Base-by-base conservation (phyloP, 1,140 invertebrate genomes). In the Bombus polaris region DNA sequence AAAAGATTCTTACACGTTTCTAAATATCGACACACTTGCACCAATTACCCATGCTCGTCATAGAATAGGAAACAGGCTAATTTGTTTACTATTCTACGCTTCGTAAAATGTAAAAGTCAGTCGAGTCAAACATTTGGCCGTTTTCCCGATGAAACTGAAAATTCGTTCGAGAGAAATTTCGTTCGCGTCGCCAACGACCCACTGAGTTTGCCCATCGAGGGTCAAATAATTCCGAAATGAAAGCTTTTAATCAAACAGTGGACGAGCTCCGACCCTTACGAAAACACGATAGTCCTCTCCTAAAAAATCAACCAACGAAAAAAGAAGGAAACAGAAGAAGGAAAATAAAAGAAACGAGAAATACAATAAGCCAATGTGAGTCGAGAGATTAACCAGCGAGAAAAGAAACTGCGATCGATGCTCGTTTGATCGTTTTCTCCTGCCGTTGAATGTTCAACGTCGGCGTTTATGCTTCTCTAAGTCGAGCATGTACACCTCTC, bases 401-500 rank as follows among this genome's bases (percentile, higher is more conserved):
- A n/a, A 71, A 37, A n/a, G n/a, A 32, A 47, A 44, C 39, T 4
- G 12, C 6, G 2, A 44, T 53, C 72, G 72, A 74, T 74, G 72
- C 32, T 53, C 42, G 18, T 47, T 32, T 8, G 53, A 32, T 32
- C 32, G 2, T 28, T 18, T 66, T 35, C 3, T 5, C 35, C 3
- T 53, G 12, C 65, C 75, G 59, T 78, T 44, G 39, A 78, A 66
- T 39, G 35, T 59, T 59, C 53, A n/a, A 53, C 74, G 57, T 42
- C 28, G 37, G 25, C 28, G 57, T 78, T 78, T 42, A 78, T 25
- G 71, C 32, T n/a, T 70, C 53, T 12, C 28, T 9, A 35, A 59
- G 74, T 57, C 44, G 57, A 57, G 47, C 82, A 18, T 65, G 73
- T 42, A 53, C 71, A 15, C 62, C 74, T 70, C 22, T 70, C 72